Conservation (phyloP, 2,113 vertebrate genomes). For the Solea senegalensis region DNA sequence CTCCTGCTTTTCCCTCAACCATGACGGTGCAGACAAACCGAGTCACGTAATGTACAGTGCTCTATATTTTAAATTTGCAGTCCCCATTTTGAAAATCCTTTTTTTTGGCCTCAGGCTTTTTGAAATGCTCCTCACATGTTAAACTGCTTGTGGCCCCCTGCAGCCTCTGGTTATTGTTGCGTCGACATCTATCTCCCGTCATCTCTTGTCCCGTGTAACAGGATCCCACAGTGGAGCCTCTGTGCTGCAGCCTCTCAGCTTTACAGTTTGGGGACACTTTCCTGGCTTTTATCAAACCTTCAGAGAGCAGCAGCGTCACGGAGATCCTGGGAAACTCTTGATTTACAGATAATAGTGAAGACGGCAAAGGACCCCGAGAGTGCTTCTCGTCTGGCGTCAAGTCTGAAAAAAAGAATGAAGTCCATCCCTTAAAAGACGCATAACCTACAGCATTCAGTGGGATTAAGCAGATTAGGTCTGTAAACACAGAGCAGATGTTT, state of each 20-base stretch:
- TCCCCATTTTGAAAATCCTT: too few relatives aligned
- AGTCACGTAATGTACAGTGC: too few relatives aligned
- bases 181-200: conserved; percentile 4
- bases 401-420: conserved; percentile 33
- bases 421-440: not conserved
- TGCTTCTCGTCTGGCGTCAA: conserved; percentile 34
- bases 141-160: too few relatives aligned
- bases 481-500: not conserved
- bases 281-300: conserved; percentile 38
- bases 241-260: conserved; percentile 23
- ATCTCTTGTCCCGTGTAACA: conserved; percentile 31
- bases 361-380: conserved; percentile 13
- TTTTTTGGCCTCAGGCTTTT: too few relatives aligned
- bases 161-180: not conserved
- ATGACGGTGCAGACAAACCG: too few relatives aligned
- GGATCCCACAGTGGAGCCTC: conserved; percentile 47
- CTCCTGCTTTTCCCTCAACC: too few relatives aligned
- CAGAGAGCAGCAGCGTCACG: conserved; percentile 7
- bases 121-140: too few relatives aligned
- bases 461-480: conserved; percentile 1
- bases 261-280: conserved; percentile 35
- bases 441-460: not conserved
- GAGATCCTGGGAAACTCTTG: conserved; percentile 32
- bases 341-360: conserved; percentile 42
- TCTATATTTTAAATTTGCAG: too few relatives aligned